Evolutionary conservation across 2,888 invertebrate genomes (phyloP).

Genomic region (Acanthosoma haemorrhoidale): DNA sequence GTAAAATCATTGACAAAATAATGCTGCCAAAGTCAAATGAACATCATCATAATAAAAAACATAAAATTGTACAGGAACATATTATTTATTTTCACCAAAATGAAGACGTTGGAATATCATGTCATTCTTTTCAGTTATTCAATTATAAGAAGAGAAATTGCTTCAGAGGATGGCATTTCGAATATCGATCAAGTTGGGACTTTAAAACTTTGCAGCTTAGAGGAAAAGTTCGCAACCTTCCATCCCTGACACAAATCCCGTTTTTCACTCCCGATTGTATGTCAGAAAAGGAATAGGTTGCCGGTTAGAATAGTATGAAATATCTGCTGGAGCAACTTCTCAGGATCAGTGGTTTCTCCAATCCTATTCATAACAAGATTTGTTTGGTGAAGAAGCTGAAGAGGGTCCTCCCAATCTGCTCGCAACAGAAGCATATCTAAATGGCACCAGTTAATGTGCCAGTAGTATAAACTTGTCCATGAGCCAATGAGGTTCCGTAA

Average conservation of each 20-base stretch:
- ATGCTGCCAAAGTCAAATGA: background rate
- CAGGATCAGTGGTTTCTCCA: constrained; percentile 65
- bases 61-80: constrained; percentile 45
- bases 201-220: constrained; percentile 84
- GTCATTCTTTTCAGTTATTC: too few species aligned
- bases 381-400: constrained; percentile 46
- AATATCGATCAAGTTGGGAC: constrained; percentile 78
- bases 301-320: constrained; percentile 80
- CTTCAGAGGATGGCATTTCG: constrained; percentile 85
- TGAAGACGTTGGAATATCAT: too few species aligned
- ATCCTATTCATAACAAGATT: constrained; percentile 58
- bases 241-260: constrained; percentile 65
- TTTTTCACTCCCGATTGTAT: constrained; percentile 61
- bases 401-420: constrained; percentile 61
- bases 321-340: constrained; percentile 88
- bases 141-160: too few species aligned
- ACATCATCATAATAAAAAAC: background rate
- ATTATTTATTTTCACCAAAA: constrained; percentile 78
- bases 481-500: constrained; percentile 92
- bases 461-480: constrained; percentile 82
- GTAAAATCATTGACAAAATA: background rate
- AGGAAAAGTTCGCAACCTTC: constrained; percentile 70
- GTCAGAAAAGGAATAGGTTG: constrained; percentile 69
- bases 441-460: constrained; percentile 70
- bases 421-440: constrained; percentile 57